Percentiles rank a stretch among this genome's conserved stretches.
These are phyloP conservation scores for Spodoptera picta DNA, from an alignment of 2,888 invertebrate species.

Conservation along the genomic window DNA sequence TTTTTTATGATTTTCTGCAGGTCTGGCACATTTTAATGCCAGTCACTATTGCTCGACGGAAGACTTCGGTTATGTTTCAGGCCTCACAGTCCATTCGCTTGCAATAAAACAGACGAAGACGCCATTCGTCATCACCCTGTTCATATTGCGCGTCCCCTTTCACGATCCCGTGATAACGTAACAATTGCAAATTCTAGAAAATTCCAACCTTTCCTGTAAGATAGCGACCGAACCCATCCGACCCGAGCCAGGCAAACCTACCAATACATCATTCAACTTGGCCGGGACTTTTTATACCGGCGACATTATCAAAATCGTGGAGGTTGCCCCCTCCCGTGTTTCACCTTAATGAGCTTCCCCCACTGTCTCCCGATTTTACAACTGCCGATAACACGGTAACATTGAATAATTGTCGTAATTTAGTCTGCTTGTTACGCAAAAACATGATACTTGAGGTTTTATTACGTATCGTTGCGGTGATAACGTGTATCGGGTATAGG, in stretches of 20 bases:
- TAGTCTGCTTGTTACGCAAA: slow-evolving; percentile 83
- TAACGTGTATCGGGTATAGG: slow-evolving; percentile 65
- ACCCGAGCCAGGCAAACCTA: slow-evolving; percentile 42
- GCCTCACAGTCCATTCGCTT: slow-evolving; percentile 1
- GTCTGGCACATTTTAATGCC: no score
- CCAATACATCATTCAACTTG: slow-evolving; percentile 59
- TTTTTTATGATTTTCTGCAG: no score
- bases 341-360: slow-evolving; percentile 79
- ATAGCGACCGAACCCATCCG: slow-evolving; percentile 50
- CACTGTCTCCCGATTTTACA: slow-evolving; percentile 79
- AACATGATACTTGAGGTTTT: slow-evolving; percentile 79
- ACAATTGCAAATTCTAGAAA: slow-evolving; percentile 53
- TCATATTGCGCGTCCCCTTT: slow-evolving; percentile 21
- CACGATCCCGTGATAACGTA: slow-evolving; percentile 31
- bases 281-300: slow-evolving; percentile 55
- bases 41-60: no score
- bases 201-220: slow-evolving; percentile 46
- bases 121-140: slow-evolving; percentile 30
- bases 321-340: slow-evolving; percentile 56
- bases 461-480: slow-evolving; percentile 76
- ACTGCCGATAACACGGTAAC: slow-evolving; percentile 85
- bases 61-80: no score
- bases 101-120: slow-evolving; percentile 30
- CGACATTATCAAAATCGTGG: slow-evolving; percentile 60
- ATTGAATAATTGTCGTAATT: slow-evolving; percentile 88